Evolutionary conservation across 1,140 invertebrate genomes (phyloP), one percentile per base, ranked within the genome.

Genomic region (Pentalonia nigronervosa): DNA sequence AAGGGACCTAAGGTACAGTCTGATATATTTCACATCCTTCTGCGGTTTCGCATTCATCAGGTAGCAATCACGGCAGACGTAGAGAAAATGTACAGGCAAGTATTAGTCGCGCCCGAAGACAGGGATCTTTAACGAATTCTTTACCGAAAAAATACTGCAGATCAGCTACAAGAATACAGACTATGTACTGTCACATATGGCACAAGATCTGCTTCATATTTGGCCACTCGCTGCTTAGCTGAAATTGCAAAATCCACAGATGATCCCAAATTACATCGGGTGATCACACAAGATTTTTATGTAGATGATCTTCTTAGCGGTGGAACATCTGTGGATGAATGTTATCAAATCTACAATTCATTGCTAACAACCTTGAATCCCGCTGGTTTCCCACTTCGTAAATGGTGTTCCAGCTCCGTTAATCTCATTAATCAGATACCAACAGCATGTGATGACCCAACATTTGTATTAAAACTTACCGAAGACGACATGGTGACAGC

Each of bases 121-220:
- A 30, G 36, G 0, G 41, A 90, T 21, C 45, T 60, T 0, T 56
- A 60, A 8, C 41, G 36, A 25, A 90, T 67, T 7, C 30, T 67
- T 9, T 90, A 67, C 20, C 50, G 89, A 6, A 30, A 36, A 23
- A 41, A 14, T 21, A n/a, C 89, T n/a, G 7, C 14, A 36, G 67
- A 94, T 2, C 86, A 34, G 3, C 81, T 95, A 53, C 50, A 94
- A 67, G 93, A 90, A 36, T 95, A 94, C 94, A 34, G 94, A 86
- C 90, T 95, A n/a, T 94, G 94, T 21, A 94, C 95, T 9, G 94
- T 95, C 3, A 95, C 95, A 0, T 95, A 95, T 92, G 95, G 95
- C 0, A 95, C 94, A 17, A 89, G 94, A 1, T 94, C 94, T 56
- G 95, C 95, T 17, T 94, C 95, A 14, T 95, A 94, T 94, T 90